phyloP scores from a whole-genome alignment of 2,797 vertebrate genomes.

The Melopsittacus undulatus region DNA sequence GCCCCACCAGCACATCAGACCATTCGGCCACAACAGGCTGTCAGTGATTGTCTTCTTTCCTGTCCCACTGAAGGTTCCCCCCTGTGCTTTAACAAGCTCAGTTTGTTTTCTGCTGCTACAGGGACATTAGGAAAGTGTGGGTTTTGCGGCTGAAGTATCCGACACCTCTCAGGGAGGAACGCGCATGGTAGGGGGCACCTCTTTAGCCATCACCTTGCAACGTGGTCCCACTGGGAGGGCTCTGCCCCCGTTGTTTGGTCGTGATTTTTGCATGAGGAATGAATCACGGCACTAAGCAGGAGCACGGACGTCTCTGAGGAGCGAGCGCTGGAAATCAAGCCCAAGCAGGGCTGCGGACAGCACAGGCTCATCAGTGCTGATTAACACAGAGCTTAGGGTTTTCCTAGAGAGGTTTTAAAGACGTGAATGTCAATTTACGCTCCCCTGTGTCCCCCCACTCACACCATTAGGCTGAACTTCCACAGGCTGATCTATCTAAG shows the following conservation, averaged over 20 bases:
- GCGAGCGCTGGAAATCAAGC: not conserved
- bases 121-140: not conserved
- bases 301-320: not conserved
- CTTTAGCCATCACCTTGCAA: not conserved
- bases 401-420: not conserved
- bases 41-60: not conserved
- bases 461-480: not conserved
- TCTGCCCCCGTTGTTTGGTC: not conserved
- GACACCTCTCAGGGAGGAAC: not conserved
- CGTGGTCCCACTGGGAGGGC: not conserved
- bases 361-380: constrained; percentile 14
- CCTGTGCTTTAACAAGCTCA: not conserved
- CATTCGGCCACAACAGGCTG: not conserved
- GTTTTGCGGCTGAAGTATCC: not conserved
- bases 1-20: not conserved
- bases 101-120: not conserved
- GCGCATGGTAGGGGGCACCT: not conserved
- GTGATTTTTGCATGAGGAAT: not conserved
- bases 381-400: not conserved
- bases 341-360: not conserved
- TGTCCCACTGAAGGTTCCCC: not conserved
- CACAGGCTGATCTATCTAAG: not conserved
- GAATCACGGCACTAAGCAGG: not conserved
- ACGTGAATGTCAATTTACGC: not conserved
- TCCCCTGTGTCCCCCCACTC: not conserved